These are phyloP conservation scores for Idaea aversata DNA, from an alignment of 2,888 invertebrate species.

Conservation along the genomic window DNA sequence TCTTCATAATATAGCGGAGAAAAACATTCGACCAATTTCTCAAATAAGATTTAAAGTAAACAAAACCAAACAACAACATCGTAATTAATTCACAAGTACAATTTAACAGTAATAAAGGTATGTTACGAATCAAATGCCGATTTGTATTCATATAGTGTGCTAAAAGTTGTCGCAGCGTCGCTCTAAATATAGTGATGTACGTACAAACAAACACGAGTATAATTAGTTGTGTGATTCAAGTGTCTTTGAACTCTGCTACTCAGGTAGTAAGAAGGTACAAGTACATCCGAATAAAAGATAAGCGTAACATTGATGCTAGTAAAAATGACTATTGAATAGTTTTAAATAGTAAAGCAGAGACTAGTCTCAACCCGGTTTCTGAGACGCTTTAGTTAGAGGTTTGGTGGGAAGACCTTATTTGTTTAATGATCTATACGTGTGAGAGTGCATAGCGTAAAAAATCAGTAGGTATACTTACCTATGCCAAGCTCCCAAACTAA, in stretches of 20 bases:
- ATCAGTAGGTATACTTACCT: no score
- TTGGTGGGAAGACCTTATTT: no score
- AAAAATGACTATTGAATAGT: no score
- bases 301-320: no score
- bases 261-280: background rate
- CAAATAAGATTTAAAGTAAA: background rate
- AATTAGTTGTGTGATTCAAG: slow-evolving; percentile 24
- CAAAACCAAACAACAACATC: background rate
- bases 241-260: slow-evolving; percentile 19
- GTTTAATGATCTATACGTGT: no score
- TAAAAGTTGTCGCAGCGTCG: slow-evolving; percentile 5
- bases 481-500: no score
- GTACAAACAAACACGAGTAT: slow-evolving; percentile 20
- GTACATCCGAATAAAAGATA: background rate
- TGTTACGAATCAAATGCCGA: slow-evolving; percentile 8
- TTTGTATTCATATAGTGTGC: slow-evolving; percentile 18
- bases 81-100: background rate
- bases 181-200: slow-evolving; percentile 24
- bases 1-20: no score
- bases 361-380: no score
- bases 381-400: no score
- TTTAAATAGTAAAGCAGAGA: no score
- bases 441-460: no score
- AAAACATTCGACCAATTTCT: no score
- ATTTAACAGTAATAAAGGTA: slow-evolving; percentile 8